phyloP scores from a whole-genome alignment of 2,888 invertebrate species.

The Conops quadrifasciatus region DNA sequence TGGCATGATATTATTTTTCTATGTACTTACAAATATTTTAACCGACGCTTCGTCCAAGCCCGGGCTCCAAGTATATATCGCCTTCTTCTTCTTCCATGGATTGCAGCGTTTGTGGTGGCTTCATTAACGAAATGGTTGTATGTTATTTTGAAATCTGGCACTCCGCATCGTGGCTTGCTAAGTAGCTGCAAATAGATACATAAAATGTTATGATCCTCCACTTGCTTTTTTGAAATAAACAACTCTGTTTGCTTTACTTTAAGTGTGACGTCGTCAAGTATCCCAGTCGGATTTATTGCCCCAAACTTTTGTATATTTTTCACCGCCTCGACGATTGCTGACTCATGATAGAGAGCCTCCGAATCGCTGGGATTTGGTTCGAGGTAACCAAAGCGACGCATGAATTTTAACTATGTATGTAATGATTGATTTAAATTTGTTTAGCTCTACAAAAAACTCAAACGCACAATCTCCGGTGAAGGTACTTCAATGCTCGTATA shows the following conservation, averaged over 20 bases:
- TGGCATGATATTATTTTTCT: background rate
- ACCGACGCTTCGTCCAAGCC: conserved; percentile 74
- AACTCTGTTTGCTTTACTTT: conserved; percentile 63
- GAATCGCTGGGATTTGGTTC: conserved; percentile 66
- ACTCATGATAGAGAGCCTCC: conserved; percentile 71
- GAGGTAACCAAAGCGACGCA: conserved; percentile 77
- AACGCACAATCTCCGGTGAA: conserved; percentile 51
- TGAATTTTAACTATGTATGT: conserved; percentile 69
- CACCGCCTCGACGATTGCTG: conserved; percentile 72
- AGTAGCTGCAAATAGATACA: conserved; percentile 68
- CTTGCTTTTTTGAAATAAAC: background rate
- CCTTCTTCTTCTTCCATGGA: conserved; percentile 61
- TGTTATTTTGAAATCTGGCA: conserved; percentile 70
- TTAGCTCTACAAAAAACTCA: background rate
- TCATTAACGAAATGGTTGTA: background rate
- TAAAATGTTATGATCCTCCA: conserved; percentile 7
- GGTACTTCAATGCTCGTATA: conserved; percentile 46
- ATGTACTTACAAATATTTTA: conserved; percentile 74
- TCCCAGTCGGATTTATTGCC: conserved; percentile 74
- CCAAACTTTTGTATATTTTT: conserved; percentile 77
- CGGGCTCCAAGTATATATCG: conserved; percentile 71
- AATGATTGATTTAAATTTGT: background rate
- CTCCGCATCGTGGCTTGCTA: conserved; percentile 75
- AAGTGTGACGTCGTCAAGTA: conserved; percentile 72
- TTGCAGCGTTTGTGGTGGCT: conserved; percentile 1